Conservation (phyloP, 2,797 vertebrate genomes). For the Sebastes trivittatus region DNA sequence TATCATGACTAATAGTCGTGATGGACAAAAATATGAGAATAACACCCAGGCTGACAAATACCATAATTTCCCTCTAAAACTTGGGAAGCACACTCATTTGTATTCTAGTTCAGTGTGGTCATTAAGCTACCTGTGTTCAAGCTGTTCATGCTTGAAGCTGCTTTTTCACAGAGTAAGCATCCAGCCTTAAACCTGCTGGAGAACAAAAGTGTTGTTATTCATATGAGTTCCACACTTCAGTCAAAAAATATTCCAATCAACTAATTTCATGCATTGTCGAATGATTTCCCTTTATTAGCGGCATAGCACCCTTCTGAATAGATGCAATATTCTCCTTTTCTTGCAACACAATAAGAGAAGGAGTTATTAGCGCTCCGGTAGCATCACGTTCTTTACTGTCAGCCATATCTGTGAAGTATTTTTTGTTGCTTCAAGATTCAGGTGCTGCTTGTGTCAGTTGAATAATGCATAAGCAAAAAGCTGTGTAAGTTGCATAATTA, state of each 20-base stretch:
- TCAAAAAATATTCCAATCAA: constrained; percentile 46
- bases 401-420: neutral
- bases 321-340: constrained; percentile 16
- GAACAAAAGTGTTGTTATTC: constrained; percentile 48
- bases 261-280: constrained; percentile 43
- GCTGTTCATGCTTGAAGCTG: constrained; percentile 5
- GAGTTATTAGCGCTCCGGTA: neutral
- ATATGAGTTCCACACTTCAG: constrained; percentile 48
- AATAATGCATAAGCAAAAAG: constrained; percentile 4
- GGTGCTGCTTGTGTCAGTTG: neutral
- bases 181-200: constrained; percentile 15
- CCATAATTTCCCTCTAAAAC: neutral
- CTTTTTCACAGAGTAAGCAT: constrained; percentile 21
- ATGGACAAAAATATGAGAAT: neutral
- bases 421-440: neutral
- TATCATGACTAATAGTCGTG: neutral
- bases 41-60: neutral
- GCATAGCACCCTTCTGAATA: neutral
- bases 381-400: neutral
- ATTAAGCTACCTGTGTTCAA: constrained; percentile 10
- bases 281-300: constrained; percentile 22
- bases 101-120: neutral
- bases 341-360: neutral
- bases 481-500: neutral
- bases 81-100: neutral